A percentile compares a stretch with the other conserved stretches of the same genome.
These are phyloP conservation scores for Isaurus tuberculatus DNA, from an alignment of 92 coral and sea anemone species.

Conservation along the genomic window DNA sequence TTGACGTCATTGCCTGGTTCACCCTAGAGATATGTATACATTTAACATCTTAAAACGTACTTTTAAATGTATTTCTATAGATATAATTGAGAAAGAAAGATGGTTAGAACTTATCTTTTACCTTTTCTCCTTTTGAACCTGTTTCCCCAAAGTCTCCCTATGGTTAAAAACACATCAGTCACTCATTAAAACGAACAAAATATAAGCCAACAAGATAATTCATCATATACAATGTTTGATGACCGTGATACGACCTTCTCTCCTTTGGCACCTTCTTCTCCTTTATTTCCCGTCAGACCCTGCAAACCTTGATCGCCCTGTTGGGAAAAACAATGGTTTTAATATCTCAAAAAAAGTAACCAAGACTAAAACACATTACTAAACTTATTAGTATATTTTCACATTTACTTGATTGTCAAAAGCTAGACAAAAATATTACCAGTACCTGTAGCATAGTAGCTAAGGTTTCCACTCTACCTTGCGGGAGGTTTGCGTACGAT, in stretches of 20 bases:
- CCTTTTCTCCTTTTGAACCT: slow-evolving; percentile 29
- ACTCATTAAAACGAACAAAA: background rate
- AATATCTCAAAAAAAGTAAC: no score
- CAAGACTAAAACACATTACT: no score
- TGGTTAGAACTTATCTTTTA: background rate
- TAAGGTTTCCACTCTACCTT: no score
- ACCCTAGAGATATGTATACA: background rate
- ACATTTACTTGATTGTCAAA: no score
- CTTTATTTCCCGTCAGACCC: slow-evolving; percentile 20
- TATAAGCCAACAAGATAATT: background rate
- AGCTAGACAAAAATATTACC: no score
- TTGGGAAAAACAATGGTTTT: background rate
- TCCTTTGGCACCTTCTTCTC: slow-evolving; percentile 28
- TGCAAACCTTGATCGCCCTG: slow-evolving; percentile 40
- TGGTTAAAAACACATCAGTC: background rate
- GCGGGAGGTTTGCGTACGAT: no score
- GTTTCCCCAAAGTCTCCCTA: slow-evolving; percentile 18
- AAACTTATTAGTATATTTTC: background rate
- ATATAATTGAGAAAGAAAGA: background rate
- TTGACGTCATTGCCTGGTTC: background rate
- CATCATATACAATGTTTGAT: background rate
- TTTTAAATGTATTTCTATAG: background rate
- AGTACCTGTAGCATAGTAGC: no score
- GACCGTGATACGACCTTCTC: slow-evolving; percentile 18
- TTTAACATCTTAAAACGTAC: background rate